Percentiles rank a stretch among this genome's conserved stretches.
phyloP scores from a whole-genome alignment of 2,797 vertebrate genomes.

The Pseudochaenichthys georgianus region DNA sequence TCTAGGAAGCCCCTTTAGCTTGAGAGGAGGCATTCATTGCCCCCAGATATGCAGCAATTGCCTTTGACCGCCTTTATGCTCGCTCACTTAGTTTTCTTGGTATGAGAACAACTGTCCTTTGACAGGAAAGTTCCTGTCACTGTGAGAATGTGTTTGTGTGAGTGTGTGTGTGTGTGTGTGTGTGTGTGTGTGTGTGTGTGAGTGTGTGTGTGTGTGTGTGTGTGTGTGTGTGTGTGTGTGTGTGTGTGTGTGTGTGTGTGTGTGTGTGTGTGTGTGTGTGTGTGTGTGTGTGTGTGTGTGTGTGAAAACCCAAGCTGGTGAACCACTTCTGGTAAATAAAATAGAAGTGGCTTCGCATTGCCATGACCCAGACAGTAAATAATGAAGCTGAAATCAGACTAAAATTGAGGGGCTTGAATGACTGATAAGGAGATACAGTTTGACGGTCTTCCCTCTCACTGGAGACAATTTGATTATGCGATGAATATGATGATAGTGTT shows the following conservation, averaged over 20 bases:
- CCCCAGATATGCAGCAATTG: conserved; percentile 12
- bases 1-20: not conserved
- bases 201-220: too few relatives aligned
- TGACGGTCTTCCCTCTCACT: conserved; percentile 46
- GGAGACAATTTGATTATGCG: conserved; percentile 31
- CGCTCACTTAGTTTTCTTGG: conserved; percentile 44
- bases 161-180: too few relatives aligned
- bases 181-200: too few relatives aligned
- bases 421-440: conserved; percentile 52
- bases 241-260: too few relatives aligned
- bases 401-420: conserved; percentile 50
- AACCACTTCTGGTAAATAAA: conserved; percentile 80
- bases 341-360: conserved; percentile 53
- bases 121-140: conserved; percentile 64
- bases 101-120: conserved; percentile 49
- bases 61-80: conserved; percentile 40
- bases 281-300: too few relatives aligned
- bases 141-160: conserved; percentile 1
- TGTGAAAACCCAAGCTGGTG: conserved; percentile 61
- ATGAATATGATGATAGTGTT: conserved; percentile 32
- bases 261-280: too few relatives aligned
- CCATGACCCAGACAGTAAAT: conserved; percentile 48
- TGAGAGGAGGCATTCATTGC: not conserved
- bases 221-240: too few relatives aligned
- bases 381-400: conserved; percentile 36